Conservation (phyloP, 2,888 invertebrate genomes). For the Ariolimax columbianus region DNA sequence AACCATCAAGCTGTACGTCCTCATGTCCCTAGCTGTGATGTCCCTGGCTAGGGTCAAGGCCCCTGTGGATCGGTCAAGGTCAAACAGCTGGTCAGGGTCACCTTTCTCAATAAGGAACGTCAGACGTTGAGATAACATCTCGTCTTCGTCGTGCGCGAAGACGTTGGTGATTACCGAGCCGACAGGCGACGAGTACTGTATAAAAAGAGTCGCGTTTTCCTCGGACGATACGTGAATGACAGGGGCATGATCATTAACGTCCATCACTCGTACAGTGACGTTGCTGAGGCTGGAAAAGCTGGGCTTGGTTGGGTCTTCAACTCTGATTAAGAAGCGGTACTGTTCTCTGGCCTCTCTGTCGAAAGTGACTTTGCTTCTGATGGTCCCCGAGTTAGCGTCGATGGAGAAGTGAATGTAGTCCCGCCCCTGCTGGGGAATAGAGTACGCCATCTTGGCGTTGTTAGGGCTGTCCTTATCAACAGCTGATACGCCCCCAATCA, state of each 20-base stretch:
- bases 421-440: slow-evolving; percentile 34
- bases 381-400: slow-evolving; percentile 88
- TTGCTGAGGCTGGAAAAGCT: slow-evolving; percentile 89
- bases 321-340: slow-evolving; percentile 90
- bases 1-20: slow-evolving; percentile 63
- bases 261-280: slow-evolving; percentile 95
- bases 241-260: slow-evolving; percentile 97
- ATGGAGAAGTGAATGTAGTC: slow-evolving; percentile 79
- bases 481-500: slow-evolving; percentile 92
- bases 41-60: slow-evolving; percentile 71
- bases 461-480: slow-evolving; percentile 93
- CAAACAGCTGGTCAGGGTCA: slow-evolving; percentile 79
- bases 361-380: slow-evolving; percentile 87
- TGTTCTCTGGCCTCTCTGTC: slow-evolving; percentile 91
- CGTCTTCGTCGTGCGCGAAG: slow-evolving; percentile 93
- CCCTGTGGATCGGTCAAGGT: slow-evolving; percentile 78
- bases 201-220: slow-evolving; percentile 67
- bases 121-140: slow-evolving; percentile 82
- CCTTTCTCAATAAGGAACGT: slow-evolving; percentile 83
- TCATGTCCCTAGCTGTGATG: slow-evolving; percentile 62
- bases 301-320: slow-evolving; percentile 85
- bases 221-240: slow-evolving; percentile 68
- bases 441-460: slow-evolving; percentile 85
- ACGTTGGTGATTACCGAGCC: slow-evolving; percentile 81
- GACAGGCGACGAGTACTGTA: slow-evolving; percentile 64